phyloP scores from a whole-genome alignment of 2,888 invertebrate genomes.

The Nasonovia ribisnigri region DNA sequence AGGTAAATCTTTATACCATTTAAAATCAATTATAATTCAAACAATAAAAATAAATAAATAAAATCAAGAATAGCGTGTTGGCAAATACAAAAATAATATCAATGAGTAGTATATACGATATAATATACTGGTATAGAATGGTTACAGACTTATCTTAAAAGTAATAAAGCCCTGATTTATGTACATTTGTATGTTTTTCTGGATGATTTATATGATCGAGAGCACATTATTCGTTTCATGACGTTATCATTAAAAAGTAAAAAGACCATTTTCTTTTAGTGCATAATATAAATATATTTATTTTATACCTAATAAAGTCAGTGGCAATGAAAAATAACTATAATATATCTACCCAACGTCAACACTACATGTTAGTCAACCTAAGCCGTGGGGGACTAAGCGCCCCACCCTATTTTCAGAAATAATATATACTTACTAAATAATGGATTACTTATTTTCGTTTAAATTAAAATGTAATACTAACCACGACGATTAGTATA shows the following conservation, averaged over 20 bases:
- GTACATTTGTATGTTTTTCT: neutral
- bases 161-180: neutral
- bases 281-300: neutral
- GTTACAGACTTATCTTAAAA: neutral
- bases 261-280: neutral
- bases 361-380: neutral
- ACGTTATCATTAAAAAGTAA: neutral
- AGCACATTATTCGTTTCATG: neutral
- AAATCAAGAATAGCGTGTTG: neutral
- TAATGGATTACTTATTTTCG: neutral
- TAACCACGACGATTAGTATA: neutral
- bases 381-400: neutral
- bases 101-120: neutral
- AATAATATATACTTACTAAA: neutral
- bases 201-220: neutral
- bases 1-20: neutral
- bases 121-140: neutral
- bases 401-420: neutral
- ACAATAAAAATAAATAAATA: neutral
- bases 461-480: neutral
- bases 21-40: neutral
- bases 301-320: neutral
- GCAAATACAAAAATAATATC: neutral
- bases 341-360: neutral
- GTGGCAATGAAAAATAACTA: neutral